phyloP scores from a whole-genome alignment of 2,113 vertebrate species.

The Myotis lucifugus region DNA sequence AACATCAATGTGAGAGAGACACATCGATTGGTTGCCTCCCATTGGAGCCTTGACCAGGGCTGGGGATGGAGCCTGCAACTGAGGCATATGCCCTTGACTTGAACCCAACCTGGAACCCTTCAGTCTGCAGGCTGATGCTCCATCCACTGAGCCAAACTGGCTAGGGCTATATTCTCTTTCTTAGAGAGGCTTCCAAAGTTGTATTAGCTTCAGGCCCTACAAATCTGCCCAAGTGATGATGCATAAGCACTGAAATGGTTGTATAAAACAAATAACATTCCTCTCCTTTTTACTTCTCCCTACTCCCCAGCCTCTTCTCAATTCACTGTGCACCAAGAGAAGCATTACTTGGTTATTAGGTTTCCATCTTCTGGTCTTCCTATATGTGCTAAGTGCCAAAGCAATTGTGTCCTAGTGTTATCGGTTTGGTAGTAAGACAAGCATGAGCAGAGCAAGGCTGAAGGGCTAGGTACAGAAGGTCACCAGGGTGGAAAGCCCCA shows the following conservation, averaged over 20 bases:
- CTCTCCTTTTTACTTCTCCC: not conserved
- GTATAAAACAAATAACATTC: not conserved
- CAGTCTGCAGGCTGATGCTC: too few relatives aligned
- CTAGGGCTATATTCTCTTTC: not conserved
- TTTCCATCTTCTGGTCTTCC: not conserved
- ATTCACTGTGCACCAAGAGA: not conserved
- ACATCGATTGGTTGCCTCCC: too few relatives aligned
- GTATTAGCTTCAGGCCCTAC: not conserved
- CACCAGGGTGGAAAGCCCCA: too few relatives aligned
- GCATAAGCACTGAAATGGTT: not conserved
- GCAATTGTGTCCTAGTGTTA: not conserved
- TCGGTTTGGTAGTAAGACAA: too few relatives aligned
- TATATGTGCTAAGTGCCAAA: not conserved
- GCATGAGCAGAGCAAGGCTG: too few relatives aligned
- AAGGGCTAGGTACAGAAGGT: too few relatives aligned
- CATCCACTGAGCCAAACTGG: too few relatives aligned
- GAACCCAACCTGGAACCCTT: too few relatives aligned
- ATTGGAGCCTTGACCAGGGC: too few relatives aligned
- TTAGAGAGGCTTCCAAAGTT: not conserved
- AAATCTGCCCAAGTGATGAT: not conserved
- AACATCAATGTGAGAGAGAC: too few relatives aligned
- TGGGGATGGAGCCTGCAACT: too few relatives aligned
- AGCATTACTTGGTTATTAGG: not conserved
- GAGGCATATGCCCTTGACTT: too few relatives aligned
- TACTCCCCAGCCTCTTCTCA: not conserved